Evolutionary conservation across 2,113 vertebrate species (phyloP).

Genomic region (Ia io): DNA sequence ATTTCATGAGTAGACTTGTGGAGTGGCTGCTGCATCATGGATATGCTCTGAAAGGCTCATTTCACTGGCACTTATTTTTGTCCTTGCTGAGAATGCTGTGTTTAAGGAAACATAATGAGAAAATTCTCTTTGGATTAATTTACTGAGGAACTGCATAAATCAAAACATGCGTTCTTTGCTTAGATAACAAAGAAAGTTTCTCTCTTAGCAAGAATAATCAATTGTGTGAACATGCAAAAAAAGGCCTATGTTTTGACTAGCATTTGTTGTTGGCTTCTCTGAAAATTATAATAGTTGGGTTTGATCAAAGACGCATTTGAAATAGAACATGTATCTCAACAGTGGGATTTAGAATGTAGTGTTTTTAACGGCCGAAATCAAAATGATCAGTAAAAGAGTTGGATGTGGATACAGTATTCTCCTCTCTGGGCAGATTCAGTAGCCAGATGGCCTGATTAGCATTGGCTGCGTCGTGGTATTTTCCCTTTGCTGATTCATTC

Average conservation of each 20-base stretch:
- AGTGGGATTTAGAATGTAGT: not conserved
- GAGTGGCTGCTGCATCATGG: not conserved
- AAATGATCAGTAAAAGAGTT: not conserved
- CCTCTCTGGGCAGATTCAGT: not conserved
- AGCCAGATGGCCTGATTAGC: not conserved
- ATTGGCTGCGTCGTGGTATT: fast-evolving
- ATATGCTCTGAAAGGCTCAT: constrained; percentile 39
- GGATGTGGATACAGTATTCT: not conserved
- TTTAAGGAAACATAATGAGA: constrained; percentile 61
- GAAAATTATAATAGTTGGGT: constrained; percentile 12
- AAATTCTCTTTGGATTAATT: constrained; percentile 70
- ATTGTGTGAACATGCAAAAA: constrained; percentile 12
- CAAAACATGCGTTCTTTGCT: constrained; percentile 48
- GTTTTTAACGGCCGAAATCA: not conserved
- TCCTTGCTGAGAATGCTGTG: constrained; percentile 53
- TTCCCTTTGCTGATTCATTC: not conserved
- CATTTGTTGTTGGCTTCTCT: not conserved
- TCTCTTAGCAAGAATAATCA: constrained; percentile 37
- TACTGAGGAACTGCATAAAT: constrained; percentile 59
- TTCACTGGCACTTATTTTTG: constrained; percentile 55
- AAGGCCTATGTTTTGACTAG: constrained; percentile 39
- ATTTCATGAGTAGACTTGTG: constrained; percentile 8
- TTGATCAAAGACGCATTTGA: constrained; percentile 23
- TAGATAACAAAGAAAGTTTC: constrained; percentile 56
- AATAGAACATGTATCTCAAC: not conserved